Percentiles rank a stretch among this genome's conserved stretches.
Conservation (phyloP, 2,113 vertebrate species). For the Colaptes auratus region DNA sequence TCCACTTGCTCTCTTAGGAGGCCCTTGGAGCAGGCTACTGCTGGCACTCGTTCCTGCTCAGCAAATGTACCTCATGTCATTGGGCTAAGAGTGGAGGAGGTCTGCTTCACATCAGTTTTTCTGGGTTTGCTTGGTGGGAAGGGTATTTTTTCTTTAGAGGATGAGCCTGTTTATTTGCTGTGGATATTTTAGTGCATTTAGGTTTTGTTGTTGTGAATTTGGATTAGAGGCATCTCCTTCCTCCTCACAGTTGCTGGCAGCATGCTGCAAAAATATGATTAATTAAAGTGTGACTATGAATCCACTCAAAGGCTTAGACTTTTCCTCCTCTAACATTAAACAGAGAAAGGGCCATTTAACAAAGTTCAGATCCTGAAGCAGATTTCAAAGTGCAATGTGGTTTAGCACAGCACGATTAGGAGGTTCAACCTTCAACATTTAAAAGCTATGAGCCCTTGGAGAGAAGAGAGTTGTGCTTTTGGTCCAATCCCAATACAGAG, state of each 20-base stretch:
- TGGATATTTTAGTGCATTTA: background rate
- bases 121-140: background rate
- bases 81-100: background rate
- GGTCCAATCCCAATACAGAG: background rate
- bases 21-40: rapidly evolving
- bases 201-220: conserved; percentile 28
- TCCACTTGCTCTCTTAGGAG: rapidly evolving
- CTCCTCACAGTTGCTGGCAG: conserved; percentile 40
- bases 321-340: background rate
- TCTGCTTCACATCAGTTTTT: background rate
- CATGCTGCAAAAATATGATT: conserved; percentile 37
- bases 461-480: background rate
- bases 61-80: rapidly evolving
- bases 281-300: conserved; percentile 59
- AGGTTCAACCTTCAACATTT: conserved; percentile 14
- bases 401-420: background rate
- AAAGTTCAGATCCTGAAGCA: conserved; percentile 3
- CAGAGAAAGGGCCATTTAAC: background rate
- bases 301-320: conserved; percentile 23
- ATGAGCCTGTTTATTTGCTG: background rate
- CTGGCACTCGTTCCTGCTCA: background rate
- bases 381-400: background rate
- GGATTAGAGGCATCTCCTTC: conserved; percentile 42
- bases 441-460: background rate
- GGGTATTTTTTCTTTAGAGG: background rate